A percentile compares a stretch with the other conserved stretches of the same genome.
Conservation (phyloP, 2,888 invertebrate species). For the Strigamia maritima region DNA sequence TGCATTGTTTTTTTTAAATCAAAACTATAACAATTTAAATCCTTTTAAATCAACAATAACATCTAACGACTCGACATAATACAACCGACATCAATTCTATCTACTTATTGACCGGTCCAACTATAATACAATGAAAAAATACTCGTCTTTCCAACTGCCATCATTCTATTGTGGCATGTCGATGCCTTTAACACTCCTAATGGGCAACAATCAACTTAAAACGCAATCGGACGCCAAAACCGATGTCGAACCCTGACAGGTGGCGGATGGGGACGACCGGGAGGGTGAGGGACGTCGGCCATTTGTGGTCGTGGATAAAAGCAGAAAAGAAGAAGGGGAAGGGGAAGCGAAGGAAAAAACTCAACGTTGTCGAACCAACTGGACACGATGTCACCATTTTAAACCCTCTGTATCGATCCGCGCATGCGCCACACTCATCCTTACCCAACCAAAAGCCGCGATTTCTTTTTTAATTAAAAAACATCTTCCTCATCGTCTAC, state of each 20-base stretch:
- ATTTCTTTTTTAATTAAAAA: no score
- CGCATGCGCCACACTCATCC: no score
- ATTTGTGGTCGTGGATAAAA: neutral
- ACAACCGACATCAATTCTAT: no score
- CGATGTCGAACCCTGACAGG: neutral
- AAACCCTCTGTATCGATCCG: no score
- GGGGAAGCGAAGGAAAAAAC: neutral
- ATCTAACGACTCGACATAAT: no score
- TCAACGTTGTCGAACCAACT: neutral
- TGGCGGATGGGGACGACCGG: neutral
- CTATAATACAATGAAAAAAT: no score
- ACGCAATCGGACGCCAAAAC: neutral
- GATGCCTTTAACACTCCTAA: neutral
- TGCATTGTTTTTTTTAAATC: no score
- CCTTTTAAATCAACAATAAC: no score
- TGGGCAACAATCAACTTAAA: conserved; percentile 1
- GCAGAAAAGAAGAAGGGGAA: neutral
- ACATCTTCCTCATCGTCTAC: no score
- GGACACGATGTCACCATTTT: neutral
- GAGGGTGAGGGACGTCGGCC: neutral
- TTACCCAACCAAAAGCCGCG: no score
- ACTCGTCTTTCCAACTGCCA: neutral
- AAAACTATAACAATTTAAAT: no score
- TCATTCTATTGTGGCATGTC: neutral
- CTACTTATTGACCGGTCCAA: no score